Percentiles rank a stretch among this genome's conserved stretches.
phyloP scores from a whole-genome alignment of 2,113 vertebrate species.

The Polyodon spathula region DNA sequence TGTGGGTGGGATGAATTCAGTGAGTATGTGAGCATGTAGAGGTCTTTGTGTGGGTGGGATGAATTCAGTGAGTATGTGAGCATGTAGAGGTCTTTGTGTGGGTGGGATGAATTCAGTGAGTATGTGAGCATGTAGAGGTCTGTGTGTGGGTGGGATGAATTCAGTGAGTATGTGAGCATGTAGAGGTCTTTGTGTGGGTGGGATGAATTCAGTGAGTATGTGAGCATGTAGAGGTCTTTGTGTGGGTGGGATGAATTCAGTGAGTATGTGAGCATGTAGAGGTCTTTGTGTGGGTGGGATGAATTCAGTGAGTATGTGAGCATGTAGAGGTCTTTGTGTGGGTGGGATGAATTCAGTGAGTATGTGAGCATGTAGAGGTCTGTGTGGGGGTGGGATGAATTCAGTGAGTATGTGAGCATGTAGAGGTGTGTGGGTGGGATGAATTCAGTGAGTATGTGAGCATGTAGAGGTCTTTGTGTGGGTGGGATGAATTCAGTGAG shows the following conservation, averaged over 20 bases:
- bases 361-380: neutral
- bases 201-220: slow-evolving; percentile 72
- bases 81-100: too few species aligned
- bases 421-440: too few species aligned
- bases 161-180: neutral
- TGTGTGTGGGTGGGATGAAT: too few species aligned
- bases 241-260: too few species aligned
- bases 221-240: too few species aligned
- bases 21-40: slow-evolving; percentile 36
- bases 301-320: slow-evolving; percentile 63
- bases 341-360: too few species aligned
- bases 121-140: neutral
- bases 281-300: too few species aligned
- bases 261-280: neutral
- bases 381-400: slow-evolving; percentile 76
- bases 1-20: slow-evolving; percentile 77
- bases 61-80: neutral
- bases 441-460: neutral
- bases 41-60: too few species aligned
- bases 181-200: too few species aligned
- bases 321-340: too few species aligned
- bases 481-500: slow-evolving; percentile 78
- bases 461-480: too few species aligned
- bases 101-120: slow-evolving; percentile 78
- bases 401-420: slow-evolving; percentile 52